Evolutionary conservation across 2,797 vertebrate genomes (phyloP).

Genomic region (Sebastes miniatus): DNA sequence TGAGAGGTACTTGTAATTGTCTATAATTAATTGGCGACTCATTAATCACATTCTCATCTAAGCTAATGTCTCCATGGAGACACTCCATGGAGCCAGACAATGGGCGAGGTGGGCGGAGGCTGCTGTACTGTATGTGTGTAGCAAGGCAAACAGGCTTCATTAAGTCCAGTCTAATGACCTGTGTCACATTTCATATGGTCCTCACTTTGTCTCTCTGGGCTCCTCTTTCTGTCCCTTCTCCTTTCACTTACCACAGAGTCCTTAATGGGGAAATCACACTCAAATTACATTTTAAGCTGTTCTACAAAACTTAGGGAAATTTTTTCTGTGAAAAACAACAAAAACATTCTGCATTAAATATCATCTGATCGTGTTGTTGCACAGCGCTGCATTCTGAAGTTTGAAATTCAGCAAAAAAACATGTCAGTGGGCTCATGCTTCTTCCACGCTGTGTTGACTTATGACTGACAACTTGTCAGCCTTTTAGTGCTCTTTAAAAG

Average conservation of each 20-base stretch:
- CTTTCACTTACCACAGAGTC: not conserved
- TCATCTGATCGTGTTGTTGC: not conserved
- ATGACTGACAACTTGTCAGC: not conserved
- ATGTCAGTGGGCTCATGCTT: not conserved
- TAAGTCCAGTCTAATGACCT: conserved; percentile 71
- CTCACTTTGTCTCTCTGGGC: conserved; percentile 11
- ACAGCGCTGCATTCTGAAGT: not conserved
- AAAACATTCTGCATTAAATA: not conserved
- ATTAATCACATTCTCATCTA: conserved; percentile 67
- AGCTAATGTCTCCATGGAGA: conserved; percentile 57
- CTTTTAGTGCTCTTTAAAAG: not conserved
- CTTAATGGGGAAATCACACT: not conserved
- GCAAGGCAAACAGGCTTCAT: conserved; percentile 69
- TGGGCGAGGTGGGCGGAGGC: not conserved
- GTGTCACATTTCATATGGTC: conserved; percentile 55
- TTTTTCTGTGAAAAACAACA: not conserved
- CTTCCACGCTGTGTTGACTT: not conserved
- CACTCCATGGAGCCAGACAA: conserved; percentile 45
- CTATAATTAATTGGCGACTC: conserved; percentile 61
- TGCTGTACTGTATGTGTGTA: conserved; percentile 11
- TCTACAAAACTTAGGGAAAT: not conserved
- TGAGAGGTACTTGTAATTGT: conserved; percentile 45
- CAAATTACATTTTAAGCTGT: not conserved
- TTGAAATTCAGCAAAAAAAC: not conserved
- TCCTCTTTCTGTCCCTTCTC: not conserved